Conservation (phyloP, 2,888 invertebrate genomes). For the Leptodirus hochenwartii region DNA sequence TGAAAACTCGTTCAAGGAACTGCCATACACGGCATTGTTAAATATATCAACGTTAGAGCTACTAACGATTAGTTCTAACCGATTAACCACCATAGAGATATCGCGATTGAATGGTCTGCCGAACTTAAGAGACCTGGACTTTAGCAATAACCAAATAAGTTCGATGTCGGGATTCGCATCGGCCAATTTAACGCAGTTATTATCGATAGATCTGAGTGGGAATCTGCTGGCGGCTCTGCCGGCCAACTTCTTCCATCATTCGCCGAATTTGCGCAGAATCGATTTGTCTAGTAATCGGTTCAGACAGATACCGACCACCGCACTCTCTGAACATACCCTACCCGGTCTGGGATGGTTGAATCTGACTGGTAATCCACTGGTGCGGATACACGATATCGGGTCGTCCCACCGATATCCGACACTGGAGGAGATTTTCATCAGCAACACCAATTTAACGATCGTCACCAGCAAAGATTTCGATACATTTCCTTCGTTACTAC, state of each 20-base stretch:
- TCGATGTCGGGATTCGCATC: conserved; percentile 59
- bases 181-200: conserved; percentile 52
- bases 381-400: conserved; percentile 52
- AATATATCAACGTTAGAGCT: conserved; percentile 59
- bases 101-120: conserved; percentile 58
- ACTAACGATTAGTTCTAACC: conserved; percentile 48
- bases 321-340: conserved; percentile 54
- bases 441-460: conserved; percentile 61
- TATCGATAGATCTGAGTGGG: conserved; percentile 55
- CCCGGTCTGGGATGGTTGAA: conserved; percentile 60
- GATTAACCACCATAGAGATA: conserved; percentile 51
- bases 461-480: conserved; percentile 74
- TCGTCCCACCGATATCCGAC: conserved; percentile 52
- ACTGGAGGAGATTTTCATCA: conserved; percentile 68
- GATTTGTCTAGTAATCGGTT: conserved; percentile 66
- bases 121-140: conserved; percentile 53
- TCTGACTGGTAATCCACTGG: conserved; percentile 64
- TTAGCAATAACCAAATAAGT: conserved; percentile 56
- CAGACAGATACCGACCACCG: conserved; percentile 58
- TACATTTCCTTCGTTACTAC: conserved; percentile 59
- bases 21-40: conserved; percentile 61
- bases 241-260: conserved; percentile 63
- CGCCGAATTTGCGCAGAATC: conserved; percentile 49
- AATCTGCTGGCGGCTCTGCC: conserved; percentile 60
- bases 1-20: conserved; percentile 51